Base-by-base conservation (phyloP, 2,113 vertebrate genomes). In the Zapus hudsonius region DNA sequence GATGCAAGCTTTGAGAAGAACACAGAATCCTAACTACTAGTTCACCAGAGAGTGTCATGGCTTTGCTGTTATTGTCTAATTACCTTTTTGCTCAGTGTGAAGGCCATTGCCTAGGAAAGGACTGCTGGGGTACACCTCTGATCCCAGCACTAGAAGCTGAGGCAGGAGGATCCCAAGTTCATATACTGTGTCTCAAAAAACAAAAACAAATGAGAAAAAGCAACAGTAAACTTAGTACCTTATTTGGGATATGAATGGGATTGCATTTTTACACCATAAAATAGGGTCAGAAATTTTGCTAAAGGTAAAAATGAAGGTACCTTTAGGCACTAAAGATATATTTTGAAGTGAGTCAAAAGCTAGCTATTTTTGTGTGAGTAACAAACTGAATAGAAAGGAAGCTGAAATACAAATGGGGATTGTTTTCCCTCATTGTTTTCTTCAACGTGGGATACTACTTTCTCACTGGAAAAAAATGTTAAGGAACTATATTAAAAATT, bases 51-150 rank as follows among this genome's bases (percentile, higher is more conserved):
- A n/a, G n/a, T n/a, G n/a, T n/a, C n/a, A n/a, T 59, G 12, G 5
- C 4, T 31, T 6, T 78, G n/a, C 42, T 76, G 13, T 31, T 75
- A 76, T n/a, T 33, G 20, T 84, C 15, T 64, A 4, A 25, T 64
- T 61, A 36, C 29, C 22, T 57, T 66, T 52, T 25, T 23, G 57
- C 80, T 2, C 23, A 44, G 0, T 44, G 12, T 75, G 57, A 64
- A 86, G 57, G 72, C 86, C 55, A 52, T n/a, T 86, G 64, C 42
- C 17, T 29, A 75, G 31, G 79, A 38, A 91, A 87, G 84, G 66
- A 87, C 33, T 22, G 29, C 12, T 63, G 79, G 27, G 27, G 16
- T 5, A 31, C 7, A 40, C 57, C 27, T 38, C 9, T 63, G 31
- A 63, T 27, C 57, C 27, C 38, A 82, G 27, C 29, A 22, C 59